Base-by-base conservation (phyloP, 2,888 invertebrate species). In the Eretmocerus hayati region DNA sequence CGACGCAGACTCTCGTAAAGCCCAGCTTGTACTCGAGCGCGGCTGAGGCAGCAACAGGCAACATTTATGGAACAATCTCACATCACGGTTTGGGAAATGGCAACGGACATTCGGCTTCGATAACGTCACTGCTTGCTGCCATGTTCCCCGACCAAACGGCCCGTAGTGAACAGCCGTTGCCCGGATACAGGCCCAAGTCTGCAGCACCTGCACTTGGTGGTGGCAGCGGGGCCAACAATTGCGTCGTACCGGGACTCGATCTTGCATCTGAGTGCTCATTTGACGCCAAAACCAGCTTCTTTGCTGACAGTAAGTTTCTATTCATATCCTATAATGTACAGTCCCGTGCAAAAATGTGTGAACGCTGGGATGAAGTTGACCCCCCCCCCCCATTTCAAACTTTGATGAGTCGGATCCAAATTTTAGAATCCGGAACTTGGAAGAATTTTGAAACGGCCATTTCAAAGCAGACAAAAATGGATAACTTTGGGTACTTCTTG, bases 71-170 rank as follows among this genome's bases (percentile, higher is more conserved):
- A n/a, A n/a, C n/a, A n/a, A n/a, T n/a, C n/a, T n/a, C n/a, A n/a
- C n/a, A n/a, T n/a, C n/a, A n/a, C n/a, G n/a, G n/a, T n/a, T n/a
- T n/a, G n/a, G n/a, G n/a, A n/a, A 53, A 48, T 19, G 62, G 58
- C 3, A 61, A 62, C 13, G 53, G 54, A 0, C 63, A 62, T 18
- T 61, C 66, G 16, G 59, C 62, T 3, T 69, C 71, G 19, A 70
- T 71, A 23, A 66, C 62, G 1, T 71, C 70, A 2, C 54, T 71
- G 6, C 56, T 71, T n/a, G 67, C 67, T 4, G 68, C 67, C 3
- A 70, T 71, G 65, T 70, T 71, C 41, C 67, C 70, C 0, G 71
- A 69, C 41, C 68, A 70, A 42, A 42, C 65, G 23, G 64, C 71
- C 5, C 55, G 65, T 2, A 61, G 56, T 22, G 62, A 59, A 23